Evolutionary conservation across 2,888 invertebrate species (phyloP), one percentile per base, ranked within the genome.

Genomic region (Pyrrhia umbra): DNA sequence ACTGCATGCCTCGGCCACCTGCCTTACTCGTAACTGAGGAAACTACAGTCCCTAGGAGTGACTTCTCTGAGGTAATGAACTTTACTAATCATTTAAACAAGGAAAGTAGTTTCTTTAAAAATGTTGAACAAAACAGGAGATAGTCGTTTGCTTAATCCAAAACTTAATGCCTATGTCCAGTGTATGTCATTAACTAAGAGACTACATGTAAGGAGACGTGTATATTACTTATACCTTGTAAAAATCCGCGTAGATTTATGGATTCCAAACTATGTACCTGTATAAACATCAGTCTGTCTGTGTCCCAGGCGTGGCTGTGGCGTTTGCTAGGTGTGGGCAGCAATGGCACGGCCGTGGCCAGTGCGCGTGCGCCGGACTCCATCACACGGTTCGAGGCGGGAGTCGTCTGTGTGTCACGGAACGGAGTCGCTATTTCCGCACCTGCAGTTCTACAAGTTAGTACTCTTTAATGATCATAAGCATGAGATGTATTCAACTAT

Each of bases 281-380:
- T 42, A 13, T 20, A 20, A 20, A 30, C 4, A 8, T n/a, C 18
- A 40, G 10, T 30, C 13, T 21, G 5, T 10, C 23, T 8, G 6
- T 0, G 66, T 95, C 95, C 68, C 95, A 97, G 94, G 96, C 96
- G 0, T 97, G 97, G 97, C 86, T 97, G 0, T 97, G 97, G 97
- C 96, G 96, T 15, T 80, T 96, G 0, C 83, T 89, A 1, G 80
- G 87, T 0, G 85, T 95, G 2, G 86, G 89, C 1, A 42, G 76
- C 2, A 91, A 89, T 42, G 90, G 90, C 1, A 71, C 89, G 0
- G 85, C 82, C 0, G 39, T 72, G 0, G 86, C 85, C 0, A 81
- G 67, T 0, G 90, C 92, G 0, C 85, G 81, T 0, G 89, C 92
- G 0, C 95, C 95, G 0, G 93, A 95, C 77, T 90, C 92, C 60